Conservation (phyloP, 2,113 vertebrate species). For the Oreocharis arfaki region DNA sequence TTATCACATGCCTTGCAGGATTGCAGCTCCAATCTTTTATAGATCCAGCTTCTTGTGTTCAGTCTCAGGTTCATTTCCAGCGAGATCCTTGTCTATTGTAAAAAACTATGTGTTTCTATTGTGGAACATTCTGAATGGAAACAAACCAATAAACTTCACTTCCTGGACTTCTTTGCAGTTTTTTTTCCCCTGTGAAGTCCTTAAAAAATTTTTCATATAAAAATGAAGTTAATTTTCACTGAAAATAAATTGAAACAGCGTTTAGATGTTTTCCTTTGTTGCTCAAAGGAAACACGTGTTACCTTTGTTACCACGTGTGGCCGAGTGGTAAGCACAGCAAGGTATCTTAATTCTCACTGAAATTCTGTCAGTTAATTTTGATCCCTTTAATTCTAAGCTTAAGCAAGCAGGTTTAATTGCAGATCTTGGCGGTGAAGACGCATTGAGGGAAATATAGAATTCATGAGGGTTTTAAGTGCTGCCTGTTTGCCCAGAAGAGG, state of each 20-base stretch:
- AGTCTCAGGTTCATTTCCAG: background rate
- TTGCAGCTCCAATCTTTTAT: background rate
- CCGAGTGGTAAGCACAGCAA: rapidly evolving
- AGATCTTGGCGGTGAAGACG: background rate
- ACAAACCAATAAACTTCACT: background rate
- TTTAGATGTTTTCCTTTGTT: background rate
- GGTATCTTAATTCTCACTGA: background rate
- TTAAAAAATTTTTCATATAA: background rate
- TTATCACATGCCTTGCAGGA: background rate
- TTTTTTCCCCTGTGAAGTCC: background rate
- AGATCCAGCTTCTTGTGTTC: background rate
- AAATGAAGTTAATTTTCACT: background rate
- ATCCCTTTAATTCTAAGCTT: background rate
- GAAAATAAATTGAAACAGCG: background rate
- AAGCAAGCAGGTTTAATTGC: background rate
- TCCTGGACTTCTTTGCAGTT: background rate
- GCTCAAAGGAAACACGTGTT: too few relatives aligned
- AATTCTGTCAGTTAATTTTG: background rate
- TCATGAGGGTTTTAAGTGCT: background rate
- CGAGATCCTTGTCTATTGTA: background rate
- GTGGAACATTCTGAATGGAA: background rate
- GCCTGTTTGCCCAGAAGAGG: constrained; percentile 12
- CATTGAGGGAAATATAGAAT: background rate
- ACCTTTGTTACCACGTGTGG: rapidly evolving
- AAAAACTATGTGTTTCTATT: background rate